Base-by-base conservation (phyloP, 2,113 vertebrate species). In the Taxidea taxus region DNA sequence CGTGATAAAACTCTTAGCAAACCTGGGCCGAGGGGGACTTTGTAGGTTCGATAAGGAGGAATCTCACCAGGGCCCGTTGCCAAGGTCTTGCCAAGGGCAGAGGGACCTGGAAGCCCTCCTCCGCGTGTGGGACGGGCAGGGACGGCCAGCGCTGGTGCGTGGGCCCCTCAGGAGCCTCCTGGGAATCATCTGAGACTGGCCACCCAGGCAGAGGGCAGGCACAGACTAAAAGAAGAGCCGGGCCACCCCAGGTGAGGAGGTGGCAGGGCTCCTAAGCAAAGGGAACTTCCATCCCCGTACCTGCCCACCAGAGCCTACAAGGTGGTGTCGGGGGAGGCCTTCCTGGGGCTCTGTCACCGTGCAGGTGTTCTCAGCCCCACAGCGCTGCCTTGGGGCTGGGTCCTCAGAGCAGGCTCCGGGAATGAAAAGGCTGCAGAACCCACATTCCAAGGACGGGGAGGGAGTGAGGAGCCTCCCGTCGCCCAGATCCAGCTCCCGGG, bases 331-430 rank as follows among this genome's bases (percentile, higher is more conserved):
- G 6, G 39, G 25, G 72, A 44, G 39, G 39, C 25, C 72, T 13
- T 29, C 13, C 13, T 3, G 8, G 72, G 72, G 42, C 25, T 29
- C 39, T 0, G 25, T 9, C 6, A 25, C 39, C 1, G 3, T 1
- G 42, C 72, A 1, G 39, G 72, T 44, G 72, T 29, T 29, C 13
- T 29, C 39, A 75, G 72, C 13, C 0, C 42, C 72, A 29, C 25
- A 0, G 15, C 25, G 7, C 42, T 29, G 4, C 14, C 25, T 44
- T 39, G 15, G 14, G 72, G 42, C 39, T 44, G 25, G 15, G 72
- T 75, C 42, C 72, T 29, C 2, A 14, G 42, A 29, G 37, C 37
- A 14, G 72, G 12, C 13, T 27, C 39, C 1, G 39, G 72, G 72
- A 7, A 39, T 29, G 39, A 18, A 27, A 8, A 47, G 39, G 37